These are phyloP conservation scores for Psittacula cyanocephala DNA, from an alignment of 2,113 vertebrate species.

Conservation along the genomic window DNA sequence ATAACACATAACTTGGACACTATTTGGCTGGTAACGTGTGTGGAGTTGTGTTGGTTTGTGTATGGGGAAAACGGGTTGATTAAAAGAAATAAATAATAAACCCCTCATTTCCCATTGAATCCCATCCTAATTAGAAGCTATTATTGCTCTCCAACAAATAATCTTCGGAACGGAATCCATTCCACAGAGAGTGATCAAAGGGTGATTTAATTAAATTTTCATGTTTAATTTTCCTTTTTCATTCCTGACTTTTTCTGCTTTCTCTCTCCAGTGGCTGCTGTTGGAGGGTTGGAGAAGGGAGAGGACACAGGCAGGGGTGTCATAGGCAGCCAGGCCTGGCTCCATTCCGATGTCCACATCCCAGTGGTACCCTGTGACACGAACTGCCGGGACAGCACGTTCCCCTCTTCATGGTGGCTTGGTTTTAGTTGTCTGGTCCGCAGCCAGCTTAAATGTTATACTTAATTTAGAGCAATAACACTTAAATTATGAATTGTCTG, in stretches of 20 bases:
- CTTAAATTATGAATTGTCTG: constrained; percentile 70
- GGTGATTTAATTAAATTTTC: constrained; percentile 77
- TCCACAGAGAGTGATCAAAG: constrained; percentile 66
- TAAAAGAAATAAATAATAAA: neutral
- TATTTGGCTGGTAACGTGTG: neutral
- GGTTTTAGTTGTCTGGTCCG: constrained; percentile 1
- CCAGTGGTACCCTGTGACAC: neutral
- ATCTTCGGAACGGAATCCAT: constrained; percentile 34
- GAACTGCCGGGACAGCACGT: rapidly evolving
- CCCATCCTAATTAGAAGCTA: constrained; percentile 51
- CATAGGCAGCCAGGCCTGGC: neutral
- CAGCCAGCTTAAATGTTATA: constrained; percentile 40
- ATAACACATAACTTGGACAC: constrained; percentile 6
- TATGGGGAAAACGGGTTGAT: neutral
- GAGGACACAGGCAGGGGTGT: neutral
- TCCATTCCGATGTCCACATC: neutral
- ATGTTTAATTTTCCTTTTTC: constrained; percentile 73
- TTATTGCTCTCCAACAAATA: constrained; percentile 69
- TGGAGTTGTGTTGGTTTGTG: neutral
- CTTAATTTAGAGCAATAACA: constrained; percentile 69
- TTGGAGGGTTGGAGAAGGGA: neutral
- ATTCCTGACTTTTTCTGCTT: constrained; percentile 27
- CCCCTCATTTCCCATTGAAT: neutral
- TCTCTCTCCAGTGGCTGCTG: neutral
- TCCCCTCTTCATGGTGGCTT: neutral